Evolutionary conservation across 2,797 vertebrate species (phyloP).

Genomic region (Sebastes diploproa): DNA sequence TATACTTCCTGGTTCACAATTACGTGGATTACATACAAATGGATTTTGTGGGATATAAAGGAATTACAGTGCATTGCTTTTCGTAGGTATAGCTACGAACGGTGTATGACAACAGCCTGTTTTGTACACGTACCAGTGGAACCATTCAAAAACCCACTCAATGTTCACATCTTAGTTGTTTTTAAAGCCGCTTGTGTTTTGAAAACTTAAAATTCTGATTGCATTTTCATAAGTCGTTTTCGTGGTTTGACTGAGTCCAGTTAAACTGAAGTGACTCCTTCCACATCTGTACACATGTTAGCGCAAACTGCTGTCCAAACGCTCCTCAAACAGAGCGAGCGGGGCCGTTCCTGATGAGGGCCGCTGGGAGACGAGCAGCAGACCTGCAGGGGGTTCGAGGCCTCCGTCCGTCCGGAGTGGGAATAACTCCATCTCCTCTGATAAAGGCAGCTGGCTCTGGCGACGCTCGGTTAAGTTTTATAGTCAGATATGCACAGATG

Average conservation of each 20-base stretch:
- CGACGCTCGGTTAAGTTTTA: slow-evolving; percentile 89
- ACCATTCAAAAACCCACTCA: not conserved
- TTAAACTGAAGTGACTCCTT: slow-evolving; percentile 1
- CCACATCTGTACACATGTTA: slow-evolving; percentile 1
- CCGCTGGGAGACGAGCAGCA: slow-evolving; percentile 56
- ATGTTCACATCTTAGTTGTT: not conserved
- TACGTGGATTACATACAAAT: no score
- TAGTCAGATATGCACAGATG: slow-evolving; percentile 87
- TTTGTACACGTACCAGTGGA: not conserved
- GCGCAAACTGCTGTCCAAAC: slow-evolving; percentile 25
- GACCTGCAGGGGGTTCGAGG: slow-evolving; percentile 37
- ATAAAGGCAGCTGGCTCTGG: slow-evolving; percentile 88
- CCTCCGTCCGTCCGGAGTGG: slow-evolving; percentile 54
- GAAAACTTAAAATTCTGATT: not conserved
- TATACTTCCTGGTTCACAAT: no score
- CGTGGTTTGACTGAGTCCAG: not conserved
- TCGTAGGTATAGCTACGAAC: no score
- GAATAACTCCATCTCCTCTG: slow-evolving; percentile 77
- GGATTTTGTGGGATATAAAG: no score
- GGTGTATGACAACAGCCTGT: no score
- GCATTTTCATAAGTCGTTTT: not conserved
- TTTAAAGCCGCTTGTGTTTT: not conserved
- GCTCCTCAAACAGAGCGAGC: slow-evolving; percentile 18
- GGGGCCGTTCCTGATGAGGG: slow-evolving; percentile 57
- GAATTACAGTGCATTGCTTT: no score